Percentiles rank a stretch among this genome's conserved stretches.
These are phyloP conservation scores for Chrysolophus pictus DNA, from an alignment of 2,797 vertebrate species.

Conservation along the genomic window DNA sequence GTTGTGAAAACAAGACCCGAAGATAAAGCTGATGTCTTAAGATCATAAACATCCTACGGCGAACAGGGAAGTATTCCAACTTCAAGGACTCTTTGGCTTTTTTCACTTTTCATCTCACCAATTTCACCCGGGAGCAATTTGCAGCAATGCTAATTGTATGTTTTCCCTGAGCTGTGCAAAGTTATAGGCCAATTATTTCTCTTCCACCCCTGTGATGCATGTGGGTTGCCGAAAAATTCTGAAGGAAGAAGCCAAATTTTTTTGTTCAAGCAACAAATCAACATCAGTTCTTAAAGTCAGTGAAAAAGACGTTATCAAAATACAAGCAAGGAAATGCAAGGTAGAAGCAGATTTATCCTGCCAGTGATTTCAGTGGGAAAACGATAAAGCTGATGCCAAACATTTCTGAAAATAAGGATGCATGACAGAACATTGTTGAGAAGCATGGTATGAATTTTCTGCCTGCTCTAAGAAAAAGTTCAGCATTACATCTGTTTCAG, in stretches of 20 bases:
- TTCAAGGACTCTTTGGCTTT: background rate
- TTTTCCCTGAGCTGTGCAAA: conserved; percentile 12
- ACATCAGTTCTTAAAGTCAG: background rate
- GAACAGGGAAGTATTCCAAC: background rate
- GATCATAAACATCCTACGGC: background rate
- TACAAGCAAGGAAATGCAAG: background rate
- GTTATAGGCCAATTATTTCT: conserved; percentile 49
- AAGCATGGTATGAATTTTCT: background rate
- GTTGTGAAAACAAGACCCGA: background rate
- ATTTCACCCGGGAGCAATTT: conserved; percentile 12
- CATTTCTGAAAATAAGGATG: background rate
- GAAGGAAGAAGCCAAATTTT: background rate
- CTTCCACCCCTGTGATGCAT: background rate
- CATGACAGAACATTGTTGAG: background rate
- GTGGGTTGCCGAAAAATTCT: background rate
- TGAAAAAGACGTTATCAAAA: background rate
- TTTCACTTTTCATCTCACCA: background rate
- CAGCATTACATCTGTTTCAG: background rate
- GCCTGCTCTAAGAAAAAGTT: background rate
- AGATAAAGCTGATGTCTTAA: background rate
- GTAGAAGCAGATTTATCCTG: background rate
- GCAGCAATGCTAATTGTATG: background rate
- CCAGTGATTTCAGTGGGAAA: background rate
- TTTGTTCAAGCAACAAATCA: background rate
- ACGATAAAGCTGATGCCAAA: background rate